Evolutionary conservation across 2,888 invertebrate genomes (phyloP).

Genomic region (Agriotes lineatus): DNA sequence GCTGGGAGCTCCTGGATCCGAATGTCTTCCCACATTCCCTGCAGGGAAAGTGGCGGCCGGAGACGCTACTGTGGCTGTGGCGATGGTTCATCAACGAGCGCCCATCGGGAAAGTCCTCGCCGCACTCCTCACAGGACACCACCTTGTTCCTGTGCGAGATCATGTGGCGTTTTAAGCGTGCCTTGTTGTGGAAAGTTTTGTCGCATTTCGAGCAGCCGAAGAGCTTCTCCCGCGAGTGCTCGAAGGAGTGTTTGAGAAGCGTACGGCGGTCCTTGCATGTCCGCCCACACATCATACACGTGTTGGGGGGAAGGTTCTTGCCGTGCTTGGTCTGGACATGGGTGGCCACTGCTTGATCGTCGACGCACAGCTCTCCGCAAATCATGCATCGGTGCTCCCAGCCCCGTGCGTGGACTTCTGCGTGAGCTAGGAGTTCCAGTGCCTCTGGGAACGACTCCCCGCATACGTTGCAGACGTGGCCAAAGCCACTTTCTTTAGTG

Average conservation of each 20-base stretch:
- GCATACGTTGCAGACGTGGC: conserved; percentile 83
- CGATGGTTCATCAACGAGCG: conserved; percentile 78
- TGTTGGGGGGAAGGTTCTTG: conserved; percentile 73
- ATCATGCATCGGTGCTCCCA: conserved; percentile 72
- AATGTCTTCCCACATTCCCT: conserved; percentile 88
- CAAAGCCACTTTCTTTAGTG: conserved; percentile 49
- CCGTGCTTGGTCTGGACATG: conserved; percentile 74
- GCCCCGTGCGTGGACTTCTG: conserved; percentile 80
- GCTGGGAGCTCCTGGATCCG: conserved; percentile 86
- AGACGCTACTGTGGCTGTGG: conserved; percentile 70
- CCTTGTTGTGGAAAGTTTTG: conserved; percentile 79
- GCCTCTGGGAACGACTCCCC: conserved; percentile 84
- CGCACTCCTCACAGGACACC: conserved; percentile 77
- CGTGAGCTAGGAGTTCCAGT: conserved; percentile 81
- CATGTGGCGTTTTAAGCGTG: conserved; percentile 76
- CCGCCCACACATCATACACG: conserved; percentile 76
- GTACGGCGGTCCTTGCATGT: conserved; percentile 77
- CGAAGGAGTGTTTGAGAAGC: conserved; percentile 77
- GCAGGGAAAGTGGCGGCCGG: conserved; percentile 80
- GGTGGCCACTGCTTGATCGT: conserved; percentile 74
- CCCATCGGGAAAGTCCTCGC: conserved; percentile 79
- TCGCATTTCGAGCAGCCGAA: conserved; percentile 77
- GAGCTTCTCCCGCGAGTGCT: conserved; percentile 74
- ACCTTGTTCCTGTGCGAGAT: conserved; percentile 78
- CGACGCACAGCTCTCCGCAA: conserved; percentile 75